Base-by-base conservation (phyloP, 2,888 invertebrate species). In the Hipparchia semele region DNA sequence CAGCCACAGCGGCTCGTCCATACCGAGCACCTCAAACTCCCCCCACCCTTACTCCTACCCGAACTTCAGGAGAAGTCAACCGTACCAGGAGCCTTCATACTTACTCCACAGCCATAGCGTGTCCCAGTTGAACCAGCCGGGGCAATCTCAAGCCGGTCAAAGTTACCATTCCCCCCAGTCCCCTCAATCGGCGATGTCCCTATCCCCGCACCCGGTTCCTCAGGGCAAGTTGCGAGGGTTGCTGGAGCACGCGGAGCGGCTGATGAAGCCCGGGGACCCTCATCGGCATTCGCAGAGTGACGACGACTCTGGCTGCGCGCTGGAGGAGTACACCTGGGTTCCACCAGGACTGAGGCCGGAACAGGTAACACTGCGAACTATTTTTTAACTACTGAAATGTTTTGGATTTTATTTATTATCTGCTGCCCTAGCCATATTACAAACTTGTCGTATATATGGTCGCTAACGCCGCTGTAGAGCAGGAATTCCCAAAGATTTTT, bases 261-360 rank as follows among this genome's bases (percentile, higher is more conserved):
- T 95, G 77, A 95, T 95, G 85, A 95, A 95, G 86, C 95, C 95
- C 1, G 95, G 95, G 2, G 97, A 97, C 84, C 96, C 97, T 72
- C 97, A 97, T 84, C 91, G 98, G 76, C 97, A 98, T 84, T 98
- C 98, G 67, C 98, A 98, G 88, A 98, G 98, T 77, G 99, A 99
- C 88, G 99, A 99, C 87, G 99, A 99, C 91, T 98, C 98, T 71
- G 99, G 99, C 9, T 99, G 99, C 88, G 99, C 99, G 39, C 93
- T 99, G 78, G 99, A 99, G 88, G 99, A 99, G 90, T 99, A 99
- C 90, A 98, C 99, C 2, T 99, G 99, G 99, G 98, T 99, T 76
- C 99, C 99, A 58, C 98, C 98, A 2, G 99, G 99, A 76, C 94
- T 99, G 13, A 96, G 99, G 87, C 99, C 99, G 1, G 99, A 99